Evolutionary conservation across 2,888 invertebrate genomes (phyloP).

Genomic region (Dusona sp.): DNA sequence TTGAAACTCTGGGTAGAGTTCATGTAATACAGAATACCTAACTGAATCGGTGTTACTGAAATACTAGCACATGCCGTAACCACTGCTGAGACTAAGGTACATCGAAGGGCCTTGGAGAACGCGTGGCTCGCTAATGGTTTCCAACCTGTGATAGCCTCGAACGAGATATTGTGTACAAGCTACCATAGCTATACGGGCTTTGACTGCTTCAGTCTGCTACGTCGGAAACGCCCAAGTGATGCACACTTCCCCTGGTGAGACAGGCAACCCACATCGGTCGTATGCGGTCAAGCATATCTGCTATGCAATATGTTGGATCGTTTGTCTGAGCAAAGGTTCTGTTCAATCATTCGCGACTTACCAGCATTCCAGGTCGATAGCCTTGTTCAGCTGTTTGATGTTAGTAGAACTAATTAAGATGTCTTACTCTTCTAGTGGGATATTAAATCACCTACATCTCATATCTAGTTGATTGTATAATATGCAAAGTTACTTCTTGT

Average conservation of each 20-base stretch:
- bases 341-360: slow-evolving; percentile 23
- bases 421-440: neutral
- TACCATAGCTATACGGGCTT: slow-evolving; percentile 33
- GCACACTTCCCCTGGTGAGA: slow-evolving; percentile 50
- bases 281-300: slow-evolving; percentile 26
- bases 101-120: slow-evolving; percentile 16
- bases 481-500: neutral
- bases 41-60: slow-evolving; percentile 4
- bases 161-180: slow-evolving; percentile 44
- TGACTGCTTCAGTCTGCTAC: slow-evolving; percentile 32
- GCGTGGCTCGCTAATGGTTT: slow-evolving; percentile 22
- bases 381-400: slow-evolving; percentile 31
- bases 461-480: slow-evolving; percentile 12
- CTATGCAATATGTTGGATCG: slow-evolving; percentile 49
- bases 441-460: neutral
- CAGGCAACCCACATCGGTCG: slow-evolving; percentile 42
- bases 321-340: slow-evolving; percentile 42
- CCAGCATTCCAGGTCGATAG: slow-evolving; percentile 33
- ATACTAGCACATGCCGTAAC: slow-evolving; percentile 21
- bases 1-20: neutral
- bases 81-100: slow-evolving; percentile 24
- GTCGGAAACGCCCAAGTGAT: slow-evolving; percentile 38
- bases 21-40: slow-evolving; percentile 13
- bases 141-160: slow-evolving; percentile 33
- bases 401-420: slow-evolving; percentile 33